Percentiles rank a stretch among this genome's conserved stretches.
Conservation (phyloP, 1,140 invertebrate genomes). For the Pogonognathellus flavescens region DNA sequence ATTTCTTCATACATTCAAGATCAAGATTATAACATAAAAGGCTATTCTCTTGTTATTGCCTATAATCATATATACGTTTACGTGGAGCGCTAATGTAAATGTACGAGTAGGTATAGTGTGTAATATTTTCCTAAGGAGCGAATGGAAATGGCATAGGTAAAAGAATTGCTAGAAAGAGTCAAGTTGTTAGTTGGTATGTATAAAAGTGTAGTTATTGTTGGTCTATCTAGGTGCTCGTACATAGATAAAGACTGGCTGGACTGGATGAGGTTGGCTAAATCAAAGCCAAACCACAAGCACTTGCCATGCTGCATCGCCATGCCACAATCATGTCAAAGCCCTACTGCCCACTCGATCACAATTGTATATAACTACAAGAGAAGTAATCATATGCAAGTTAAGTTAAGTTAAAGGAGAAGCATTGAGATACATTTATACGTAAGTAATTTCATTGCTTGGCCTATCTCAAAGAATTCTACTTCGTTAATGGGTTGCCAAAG, state of each 20-base stretch:
- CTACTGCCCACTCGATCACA: conserved; percentile 36
- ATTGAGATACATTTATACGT: background rate
- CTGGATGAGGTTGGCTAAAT: conserved; percentile 3
- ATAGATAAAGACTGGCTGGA: background rate
- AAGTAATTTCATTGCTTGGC: background rate
- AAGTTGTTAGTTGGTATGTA: background rate
- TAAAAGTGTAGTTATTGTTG: background rate
- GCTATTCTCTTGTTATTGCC: background rate
- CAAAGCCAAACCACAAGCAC: conserved; percentile 18
- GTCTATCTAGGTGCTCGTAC: background rate
- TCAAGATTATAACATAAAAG: background rate
- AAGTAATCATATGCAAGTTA: conserved; percentile 33
- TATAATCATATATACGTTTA: too few species aligned
- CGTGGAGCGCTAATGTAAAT: too few species aligned
- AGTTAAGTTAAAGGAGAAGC: background rate
- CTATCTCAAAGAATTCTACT: conserved; percentile 39
- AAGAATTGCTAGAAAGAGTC: background rate
- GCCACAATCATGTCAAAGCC: conserved; percentile 22
- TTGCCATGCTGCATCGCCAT: background rate
- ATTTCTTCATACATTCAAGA: background rate
- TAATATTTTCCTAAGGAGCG: background rate
- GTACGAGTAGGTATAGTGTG: too few species aligned
- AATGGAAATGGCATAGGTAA: background rate
- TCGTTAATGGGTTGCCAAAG: conserved; percentile 21
- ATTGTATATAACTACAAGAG: background rate